Evolutionary conservation across 2,888 invertebrate species (phyloP).

Genomic region (Ypsolopha scabrella): DNA sequence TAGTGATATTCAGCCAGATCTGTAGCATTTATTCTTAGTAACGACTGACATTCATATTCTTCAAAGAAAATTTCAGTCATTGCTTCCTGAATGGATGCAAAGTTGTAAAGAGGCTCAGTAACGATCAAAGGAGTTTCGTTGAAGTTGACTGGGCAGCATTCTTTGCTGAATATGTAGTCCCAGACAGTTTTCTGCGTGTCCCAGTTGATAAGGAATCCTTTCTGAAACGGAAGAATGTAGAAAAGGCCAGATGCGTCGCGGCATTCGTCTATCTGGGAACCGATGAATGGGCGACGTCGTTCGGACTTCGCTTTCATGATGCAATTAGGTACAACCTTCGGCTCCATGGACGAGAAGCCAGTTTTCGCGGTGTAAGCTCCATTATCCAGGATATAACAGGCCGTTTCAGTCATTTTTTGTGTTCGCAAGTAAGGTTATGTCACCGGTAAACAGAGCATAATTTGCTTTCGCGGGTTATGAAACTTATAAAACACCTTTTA

Average conservation of each 20-base stretch:
- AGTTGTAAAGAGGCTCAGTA: conserved; percentile 96
- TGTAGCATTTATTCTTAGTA: conserved; percentile 84
- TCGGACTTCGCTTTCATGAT: conserved; percentile 99
- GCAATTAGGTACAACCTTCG: conserved; percentile 90
- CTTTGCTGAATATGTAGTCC: conserved; percentile 94
- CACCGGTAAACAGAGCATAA: too few species aligned
- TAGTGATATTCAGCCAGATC: conserved; percentile 83
- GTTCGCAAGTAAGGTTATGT: conserved; percentile 11
- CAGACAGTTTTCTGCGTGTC: conserved; percentile 95
- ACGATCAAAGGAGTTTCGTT: conserved; percentile 85
- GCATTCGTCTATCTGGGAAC: conserved; percentile 94
- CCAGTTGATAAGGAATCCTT: conserved; percentile 96
- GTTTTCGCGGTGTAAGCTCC: conserved; percentile 90
- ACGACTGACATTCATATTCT: conserved; percentile 91
- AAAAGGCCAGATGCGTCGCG: conserved; percentile 95
- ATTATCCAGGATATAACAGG: conserved; percentile 85
- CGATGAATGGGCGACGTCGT: conserved; percentile 92
- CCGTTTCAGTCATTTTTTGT: conserved; percentile 41
- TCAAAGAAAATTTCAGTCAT: conserved; percentile 98
- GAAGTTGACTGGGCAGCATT: conserved; percentile 82
- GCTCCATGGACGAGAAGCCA: conserved; percentile 79
- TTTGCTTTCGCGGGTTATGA: too few species aligned
- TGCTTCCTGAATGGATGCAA: conserved; percentile 91
- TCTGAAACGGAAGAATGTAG: conserved; percentile 94
- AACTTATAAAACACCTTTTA: too few species aligned